Evolutionary conservation across 2,888 invertebrate species (phyloP).

Genomic region (Eilema depressum): DNA sequence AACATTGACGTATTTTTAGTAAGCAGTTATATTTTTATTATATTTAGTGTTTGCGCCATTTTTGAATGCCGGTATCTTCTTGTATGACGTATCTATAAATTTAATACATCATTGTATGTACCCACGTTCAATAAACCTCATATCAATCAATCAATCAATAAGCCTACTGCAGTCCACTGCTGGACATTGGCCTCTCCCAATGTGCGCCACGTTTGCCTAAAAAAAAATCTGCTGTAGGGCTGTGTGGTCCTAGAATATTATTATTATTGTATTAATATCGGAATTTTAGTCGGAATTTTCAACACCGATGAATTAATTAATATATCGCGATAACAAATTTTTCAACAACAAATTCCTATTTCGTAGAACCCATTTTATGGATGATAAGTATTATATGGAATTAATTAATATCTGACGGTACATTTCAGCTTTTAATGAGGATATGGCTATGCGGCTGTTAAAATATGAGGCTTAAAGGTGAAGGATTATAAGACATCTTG

Average conservation of each 20-base stretch:
- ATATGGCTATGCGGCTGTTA: neutral
- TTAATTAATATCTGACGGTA: neutral
- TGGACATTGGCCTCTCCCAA: no score
- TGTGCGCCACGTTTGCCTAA: no score
- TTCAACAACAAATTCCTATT: neutral
- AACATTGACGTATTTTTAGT: no score
- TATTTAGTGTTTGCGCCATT: no score
- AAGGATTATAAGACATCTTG: neutral
- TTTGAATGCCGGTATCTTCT: no score
- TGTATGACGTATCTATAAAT: no score
- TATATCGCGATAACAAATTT: neutral
- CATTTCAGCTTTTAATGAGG: neutral
- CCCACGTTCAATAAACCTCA: no score
- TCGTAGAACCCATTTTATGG: neutral
- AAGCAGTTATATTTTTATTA: no score
- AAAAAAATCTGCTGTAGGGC: no score
- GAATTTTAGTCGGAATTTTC: neutral
- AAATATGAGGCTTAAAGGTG: neutral
- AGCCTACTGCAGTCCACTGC: no score
- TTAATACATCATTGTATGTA: no score
- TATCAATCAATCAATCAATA: no score
- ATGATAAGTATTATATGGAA: constrained; percentile 4
- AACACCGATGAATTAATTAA: neutral
- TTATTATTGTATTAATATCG: neutral
- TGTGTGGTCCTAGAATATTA: neutral